phyloP scores from a whole-genome alignment of 2,113 vertebrate genomes.

The Cyanoramphus novaezelandiae region DNA sequence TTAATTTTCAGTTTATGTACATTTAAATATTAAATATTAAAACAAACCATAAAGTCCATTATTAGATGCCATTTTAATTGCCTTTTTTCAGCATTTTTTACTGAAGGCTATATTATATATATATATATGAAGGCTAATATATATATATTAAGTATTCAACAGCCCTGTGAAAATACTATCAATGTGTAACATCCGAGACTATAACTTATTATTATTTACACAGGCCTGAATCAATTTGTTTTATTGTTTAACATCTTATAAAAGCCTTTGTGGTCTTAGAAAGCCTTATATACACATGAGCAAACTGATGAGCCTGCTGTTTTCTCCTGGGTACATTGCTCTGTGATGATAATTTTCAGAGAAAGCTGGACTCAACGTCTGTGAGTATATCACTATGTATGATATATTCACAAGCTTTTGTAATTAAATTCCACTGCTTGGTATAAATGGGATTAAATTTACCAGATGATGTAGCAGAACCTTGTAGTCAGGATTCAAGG shows the following conservation, averaged over 20 bases:
- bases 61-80: not conserved
- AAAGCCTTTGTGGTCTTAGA: not conserved
- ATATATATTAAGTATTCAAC: not conserved
- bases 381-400: not conserved
- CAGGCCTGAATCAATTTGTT: not conserved
- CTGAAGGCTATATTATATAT: not conserved
- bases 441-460: not conserved
- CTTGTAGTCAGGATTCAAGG: not conserved
- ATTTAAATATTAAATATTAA: not conserved
- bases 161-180: not conserved
- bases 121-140: too few relatives aligned
- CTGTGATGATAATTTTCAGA: constrained; percentile 30
- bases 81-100: not conserved
- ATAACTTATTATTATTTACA: not conserved
- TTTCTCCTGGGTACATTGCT: not conserved
- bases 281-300: not conserved
- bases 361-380: not conserved
- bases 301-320: not conserved
- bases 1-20: not conserved
- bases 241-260: not conserved
- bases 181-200: not conserved
- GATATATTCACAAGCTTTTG: not conserved
- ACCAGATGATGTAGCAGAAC: not conserved
- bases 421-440: constrained; percentile 19
- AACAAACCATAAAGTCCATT: not conserved